Evolutionary conservation across 2,113 vertebrate species (phyloP), one percentile per base, ranked within the genome.

Genomic region (Nothocercus julius): DNA sequence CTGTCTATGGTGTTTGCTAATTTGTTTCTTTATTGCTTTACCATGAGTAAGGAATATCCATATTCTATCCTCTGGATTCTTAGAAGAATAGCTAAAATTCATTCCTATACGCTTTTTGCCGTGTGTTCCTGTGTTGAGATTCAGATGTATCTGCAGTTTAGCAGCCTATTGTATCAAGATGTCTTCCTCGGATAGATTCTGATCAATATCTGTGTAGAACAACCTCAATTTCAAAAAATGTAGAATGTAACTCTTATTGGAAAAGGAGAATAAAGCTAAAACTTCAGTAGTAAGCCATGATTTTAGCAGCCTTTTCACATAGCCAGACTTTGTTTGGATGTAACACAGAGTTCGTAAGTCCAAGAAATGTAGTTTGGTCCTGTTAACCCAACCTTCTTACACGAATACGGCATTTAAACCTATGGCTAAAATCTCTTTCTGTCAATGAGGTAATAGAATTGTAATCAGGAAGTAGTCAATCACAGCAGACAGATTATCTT

Each of bases 11-110:
- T 88, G 76, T 64, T 88, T 87, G 69, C 73, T 95, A 90, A 95
- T 96, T 95, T 76, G 44, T 95, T 96, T 94, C 79, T 70, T 95
- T 92, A 87, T 94, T 91, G 54, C 91, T 90, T 95, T 90, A 32
- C 51, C 44, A 84, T 79, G 45, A 75, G 53, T 88, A 82, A 58
- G 58, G 45, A 94, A 82, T 75, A 70, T 61, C 58, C 19, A 4
- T 27, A 12, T 34, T 80, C 20, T 56, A 20, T 77, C 49, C 49
- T 11, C 36, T 44, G 42, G 74, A 49, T 81, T 85, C 56, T 87
- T 87, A 82, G 74, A 89, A 80, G 63, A 75, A 38, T 49, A 87
- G 30, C n/a, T 89, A 0, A 89, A 74, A 22, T 91, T 94, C 28
- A 53, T 77, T 74, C 34, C 27, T 28, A 13, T 16, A 2, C 70